Evolutionary conservation across 2,113 vertebrate species (phyloP), one percentile per base, ranked within the genome.

Genomic region (Synodontis membranacea): DNA sequence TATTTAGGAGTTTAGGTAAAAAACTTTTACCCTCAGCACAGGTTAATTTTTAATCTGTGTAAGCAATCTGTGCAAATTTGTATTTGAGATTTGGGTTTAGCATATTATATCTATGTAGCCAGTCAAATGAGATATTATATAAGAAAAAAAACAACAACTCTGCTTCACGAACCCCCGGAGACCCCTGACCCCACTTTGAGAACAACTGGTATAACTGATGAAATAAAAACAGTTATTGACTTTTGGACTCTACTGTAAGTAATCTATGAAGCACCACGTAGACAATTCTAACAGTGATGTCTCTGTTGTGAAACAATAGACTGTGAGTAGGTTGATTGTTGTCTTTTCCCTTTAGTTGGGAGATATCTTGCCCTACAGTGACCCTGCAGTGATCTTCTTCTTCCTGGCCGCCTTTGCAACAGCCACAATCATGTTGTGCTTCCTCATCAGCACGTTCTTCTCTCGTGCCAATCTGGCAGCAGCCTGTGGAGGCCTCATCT

Each of bases 391-490:
- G 50, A 88, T 98, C 80, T 96, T 98, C 92, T 93, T 97, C 89
- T 97, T 98, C 93, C 89, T 98, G 23, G 88, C 88, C 1, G 92
- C 96, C 7, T 98, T 98, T 84, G 96, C 97, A 0, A 95, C 97
- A 5, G 97, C 97, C 86, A 98, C 97, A 10, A 96, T 99, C 94
- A 94, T 94, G 92, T 97, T 97, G 90, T 96, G 97, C 82, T 98
- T 98, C 93, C 94, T 99, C 89, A 96, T 98, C 91, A 98, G 96
- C 88, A 92, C 94, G 68, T 96, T 97, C 90, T 99, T 98, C 92
- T 96, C 95, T 17, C 95, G 91, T 0, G 96, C 97, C 86, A 98
- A 97, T 94, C 93, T 97, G 91, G 96, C 97, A 0, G 96, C 97
- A 0, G 97, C 97, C 0, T 98, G 97, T 0, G 97, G 97, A 0